A percentile compares a stretch with the other conserved stretches of the same genome.
phyloP scores from a whole-genome alignment of 2,888 invertebrate species.

The Xylocampa areola region DNA sequence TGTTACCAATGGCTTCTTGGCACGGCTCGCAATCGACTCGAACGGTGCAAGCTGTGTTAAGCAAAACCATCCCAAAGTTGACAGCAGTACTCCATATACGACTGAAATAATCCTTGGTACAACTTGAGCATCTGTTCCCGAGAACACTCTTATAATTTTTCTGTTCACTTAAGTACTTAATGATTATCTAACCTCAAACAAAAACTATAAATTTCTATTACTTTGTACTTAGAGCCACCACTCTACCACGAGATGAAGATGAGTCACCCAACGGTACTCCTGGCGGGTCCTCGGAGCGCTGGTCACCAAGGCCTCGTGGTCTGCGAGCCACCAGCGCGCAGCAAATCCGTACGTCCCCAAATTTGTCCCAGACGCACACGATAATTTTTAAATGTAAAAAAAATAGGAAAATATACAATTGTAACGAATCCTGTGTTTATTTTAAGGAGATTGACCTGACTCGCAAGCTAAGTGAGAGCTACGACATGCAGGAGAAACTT shows the following conservation, averaged over 20 bases:
- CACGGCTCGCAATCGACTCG: no score
- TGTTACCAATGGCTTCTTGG: no score
- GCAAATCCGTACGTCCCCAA: constrained; percentile 82
- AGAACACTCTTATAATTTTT: no score
- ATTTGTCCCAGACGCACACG: constrained; percentile 37
- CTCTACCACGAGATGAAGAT: constrained; percentile 77
- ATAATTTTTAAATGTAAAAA: constrained; percentile 26
- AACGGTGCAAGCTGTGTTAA: no score
- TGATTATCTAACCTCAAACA: no score
- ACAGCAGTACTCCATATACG: no score
- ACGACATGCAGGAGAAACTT: constrained; percentile 92
- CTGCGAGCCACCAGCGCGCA: constrained; percentile 66
- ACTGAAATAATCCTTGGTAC: no score
- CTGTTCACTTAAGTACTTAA: no score
- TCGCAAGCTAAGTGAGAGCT: constrained; percentile 91
- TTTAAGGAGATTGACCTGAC: constrained; percentile 85
- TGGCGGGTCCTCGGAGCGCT: constrained; percentile 59
- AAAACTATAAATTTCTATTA: no score
- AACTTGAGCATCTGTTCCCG: no score
- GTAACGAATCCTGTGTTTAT: constrained; percentile 56
- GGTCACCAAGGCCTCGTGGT: constrained; percentile 46
- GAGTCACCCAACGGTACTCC: constrained; percentile 72
- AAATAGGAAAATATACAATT: constrained; percentile 42
- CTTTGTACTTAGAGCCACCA: constrained; percentile 65
- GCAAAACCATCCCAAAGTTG: no score